Conservation (phyloP, 2,888 invertebrate species). For the Hirudinaria manillensis region DNA sequence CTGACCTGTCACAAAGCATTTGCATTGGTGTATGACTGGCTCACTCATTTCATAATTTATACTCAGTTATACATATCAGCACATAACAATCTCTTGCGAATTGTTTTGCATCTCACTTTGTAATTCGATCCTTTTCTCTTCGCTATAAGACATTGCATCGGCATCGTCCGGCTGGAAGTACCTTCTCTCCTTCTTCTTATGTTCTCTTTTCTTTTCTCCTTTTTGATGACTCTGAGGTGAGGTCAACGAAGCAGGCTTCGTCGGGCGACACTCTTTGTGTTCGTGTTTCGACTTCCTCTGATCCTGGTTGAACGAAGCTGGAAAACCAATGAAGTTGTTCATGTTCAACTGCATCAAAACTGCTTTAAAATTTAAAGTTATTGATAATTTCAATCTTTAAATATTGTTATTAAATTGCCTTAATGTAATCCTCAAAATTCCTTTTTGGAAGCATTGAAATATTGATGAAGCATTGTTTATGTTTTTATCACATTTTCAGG, state of each 20-base stretch:
- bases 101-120: not conserved
- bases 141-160: not conserved
- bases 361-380: not conserved
- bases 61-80: not conserved
- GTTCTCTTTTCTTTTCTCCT: slow-evolving; percentile 6
- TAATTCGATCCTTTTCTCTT: not conserved
- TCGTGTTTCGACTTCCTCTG: not conserved
- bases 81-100: not conserved
- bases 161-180: not conserved
- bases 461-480: too few relatives aligned
- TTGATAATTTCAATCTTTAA: too few relatives aligned
- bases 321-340: too few relatives aligned
- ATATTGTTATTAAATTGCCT: too few relatives aligned
- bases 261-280: not conserved
- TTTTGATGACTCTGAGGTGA: not conserved
- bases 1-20: not conserved
- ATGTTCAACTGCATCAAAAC: too few relatives aligned
- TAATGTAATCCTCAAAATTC: too few relatives aligned
- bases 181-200: slow-evolving; percentile 8
- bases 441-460: too few relatives aligned
- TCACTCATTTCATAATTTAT: not conserved
- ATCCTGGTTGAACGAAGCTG: not conserved
- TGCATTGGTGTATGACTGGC: not conserved
- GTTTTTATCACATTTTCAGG: too few relatives aligned
- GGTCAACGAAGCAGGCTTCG: not conserved